Evolutionary conservation across 1,140 invertebrate genomes (phyloP), one percentile per base, ranked within the genome.

Genomic region (Teleopsis dalmanni): DNA sequence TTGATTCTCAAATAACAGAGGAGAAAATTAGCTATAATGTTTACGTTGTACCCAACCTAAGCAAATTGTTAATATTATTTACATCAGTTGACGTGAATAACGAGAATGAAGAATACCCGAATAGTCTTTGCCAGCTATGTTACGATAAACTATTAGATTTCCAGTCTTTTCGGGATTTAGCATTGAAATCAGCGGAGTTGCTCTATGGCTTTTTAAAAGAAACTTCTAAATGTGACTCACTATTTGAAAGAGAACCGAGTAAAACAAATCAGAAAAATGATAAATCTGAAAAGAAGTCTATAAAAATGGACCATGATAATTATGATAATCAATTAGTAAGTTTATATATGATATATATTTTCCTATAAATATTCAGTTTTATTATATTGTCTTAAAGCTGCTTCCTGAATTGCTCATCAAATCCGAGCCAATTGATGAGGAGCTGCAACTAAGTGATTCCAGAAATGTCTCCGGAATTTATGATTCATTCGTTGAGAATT

Each of bases 121-220:
- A 57, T 6, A 41, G 54, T 10, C 57, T 66, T 9, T 66, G 63
- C 46, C 48, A 56, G 7, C 44, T 62, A 23, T 66, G 63, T 40
- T 61, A 62, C 46, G 58, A 60, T 42, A 58, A 58, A 5, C 26
- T 66, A 6, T 43, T 53, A 21, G 57, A 60, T n/a, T 60, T 64
- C 21, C 54, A 60, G 23, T 55, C 61, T 27, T 57, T 66, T 2
- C 54, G 59, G 19, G 26, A 47, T 31, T 58, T 64, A 25, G 37
- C 49, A 2, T 14, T 51, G n/a, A 41, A 41, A 18, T 46, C 42
- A n/a, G 59, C 63, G 14, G 51, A 57, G 29, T 57, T 47, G 13
- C 31, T 66, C 1, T 43, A 35, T 7, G 47, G 56, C 27, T 55
- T 47, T 22, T 37, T 65, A 7, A 45, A 33, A 11, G 29, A 46